Evolutionary conservation across 2,888 invertebrate species (phyloP).

Genomic region (Drosophila multiciliata): DNA sequence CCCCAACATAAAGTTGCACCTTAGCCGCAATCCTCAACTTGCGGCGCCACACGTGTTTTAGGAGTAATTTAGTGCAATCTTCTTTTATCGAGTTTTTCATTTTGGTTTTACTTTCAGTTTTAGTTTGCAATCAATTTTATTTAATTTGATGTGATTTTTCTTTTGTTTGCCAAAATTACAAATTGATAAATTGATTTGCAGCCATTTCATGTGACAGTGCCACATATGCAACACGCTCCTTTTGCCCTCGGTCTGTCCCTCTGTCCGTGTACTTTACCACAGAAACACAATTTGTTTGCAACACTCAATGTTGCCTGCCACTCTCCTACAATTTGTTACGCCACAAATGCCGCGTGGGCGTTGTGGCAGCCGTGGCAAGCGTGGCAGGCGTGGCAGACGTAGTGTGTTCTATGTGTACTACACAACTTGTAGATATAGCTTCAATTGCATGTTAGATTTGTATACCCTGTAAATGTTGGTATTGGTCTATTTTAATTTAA

Average conservation of each 20-base stretch:
- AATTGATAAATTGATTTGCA: constrained; percentile 78
- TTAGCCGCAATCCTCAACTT: constrained; percentile 10
- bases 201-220: constrained; percentile 37
- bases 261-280: constrained; percentile 13
- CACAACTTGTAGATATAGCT: constrained; percentile 4
- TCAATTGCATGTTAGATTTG: constrained; percentile 1
- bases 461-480: constrained; percentile 19
- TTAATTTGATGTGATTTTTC: constrained; percentile 71
- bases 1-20: constrained; percentile 35
- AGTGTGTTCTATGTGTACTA: constrained; percentile 7
- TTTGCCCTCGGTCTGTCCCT: not conserved
- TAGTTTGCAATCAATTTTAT: constrained; percentile 56
- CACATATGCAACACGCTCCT: constrained; percentile 22
- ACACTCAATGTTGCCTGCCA: constrained; percentile 64
- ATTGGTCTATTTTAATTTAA: too few species aligned
- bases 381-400: not conserved
- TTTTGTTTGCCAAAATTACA: constrained; percentile 69
- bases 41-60: constrained; percentile 43
- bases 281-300: constrained; percentile 57
- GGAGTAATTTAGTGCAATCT: constrained; percentile 49
- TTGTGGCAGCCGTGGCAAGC: not conserved
- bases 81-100: constrained; percentile 13
- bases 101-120: constrained; percentile 38
- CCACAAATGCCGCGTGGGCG: constrained; percentile 42
- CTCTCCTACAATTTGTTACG: constrained; percentile 69